Percentiles rank a stretch among this genome's conserved stretches.
These are phyloP conservation scores for Okapia johnstoni DNA, from an alignment of 2,113 vertebrate species.

Conservation along the genomic window DNA sequence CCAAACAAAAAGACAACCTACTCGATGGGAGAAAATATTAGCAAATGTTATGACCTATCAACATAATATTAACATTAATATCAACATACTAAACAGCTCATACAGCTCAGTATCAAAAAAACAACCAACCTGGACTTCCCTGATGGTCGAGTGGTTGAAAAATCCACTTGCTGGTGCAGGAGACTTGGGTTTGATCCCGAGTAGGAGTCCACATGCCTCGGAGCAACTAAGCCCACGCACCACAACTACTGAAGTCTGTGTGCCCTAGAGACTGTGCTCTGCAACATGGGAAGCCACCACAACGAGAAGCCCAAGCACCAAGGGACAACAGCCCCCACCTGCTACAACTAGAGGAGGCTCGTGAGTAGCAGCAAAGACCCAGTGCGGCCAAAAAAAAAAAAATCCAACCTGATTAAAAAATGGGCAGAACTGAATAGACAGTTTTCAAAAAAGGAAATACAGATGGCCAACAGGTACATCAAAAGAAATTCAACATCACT, in stretches of 20 bases:
- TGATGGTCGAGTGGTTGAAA: neutral
- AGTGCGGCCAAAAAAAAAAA: neutral
- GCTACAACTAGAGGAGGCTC: neutral
- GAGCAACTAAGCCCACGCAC: neutral
- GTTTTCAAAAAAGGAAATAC: neutral
- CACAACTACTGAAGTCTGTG: neutral
- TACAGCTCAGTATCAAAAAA: neutral
- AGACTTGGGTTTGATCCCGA: neutral
- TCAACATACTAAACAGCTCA: neutral
- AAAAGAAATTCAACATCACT: neutral
- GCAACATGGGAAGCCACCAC: neutral
- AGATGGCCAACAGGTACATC: neutral
- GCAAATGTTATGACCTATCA: neutral
- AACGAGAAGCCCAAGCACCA: fast-evolving
- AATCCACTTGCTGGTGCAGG: neutral
- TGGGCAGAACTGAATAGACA: neutral
- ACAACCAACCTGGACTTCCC: neutral
- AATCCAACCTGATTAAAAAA: neutral
- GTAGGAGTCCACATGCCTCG: neutral
- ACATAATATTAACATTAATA: neutral
- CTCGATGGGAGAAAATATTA: neutral
- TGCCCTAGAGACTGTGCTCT: neutral
- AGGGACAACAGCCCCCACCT: neutral
- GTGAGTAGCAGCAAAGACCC: neutral
- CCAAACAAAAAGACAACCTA: neutral